Evolutionary conservation across 2,888 invertebrate species (phyloP), one percentile per base, ranked within the genome.

Genomic region (Phasia obesa): DNA sequence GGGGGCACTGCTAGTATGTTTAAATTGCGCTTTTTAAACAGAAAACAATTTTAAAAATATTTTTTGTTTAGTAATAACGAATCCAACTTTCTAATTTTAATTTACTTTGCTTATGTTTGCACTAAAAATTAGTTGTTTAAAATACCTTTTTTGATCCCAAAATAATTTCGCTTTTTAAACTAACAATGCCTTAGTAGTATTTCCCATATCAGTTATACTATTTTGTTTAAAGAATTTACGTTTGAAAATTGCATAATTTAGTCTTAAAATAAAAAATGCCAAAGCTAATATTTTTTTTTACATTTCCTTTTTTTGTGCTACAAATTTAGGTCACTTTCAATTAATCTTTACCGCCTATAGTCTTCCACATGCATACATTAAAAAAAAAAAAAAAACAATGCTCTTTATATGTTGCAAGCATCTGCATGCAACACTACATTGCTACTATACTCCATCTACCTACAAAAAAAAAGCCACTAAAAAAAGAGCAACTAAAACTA

Each of bases 301-400:
- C 11, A 19, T 13, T 47, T 35, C 70, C 64, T 59, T 51, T n/a
- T n/a, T n/a, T n/a, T n/a, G n/a, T 51, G 27, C 67, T 59, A 15
- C 21, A 57, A 78, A 78, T 78, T 67, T 79, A 74, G 67, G 79
- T 79, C 79, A 74, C 73, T 79, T 74, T 79, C 79, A 79, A 79
- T 79, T 79, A 79, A 67, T 74, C 67, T 67, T n/a, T 74, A 69
- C 60, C 67, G 73, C 67, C 73, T 67, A 47, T 67, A 74, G 57
- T 15, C 23, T 38, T 65, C 31, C n/a, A 59, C 35, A 15, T 23
- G 13, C 31, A 19, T 38, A 4, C n/a, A 11, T 25, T 47, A 4
- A 35, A 13, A 31, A 9, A 42, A 5, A 4, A 35, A 13, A 31
- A 9, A 42, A 5, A 13, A 25, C 21, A 64, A 47, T 60, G 25